Evolutionary conservation across 2,797 vertebrate species (phyloP).

Genomic region (Prionace glauca): DNA sequence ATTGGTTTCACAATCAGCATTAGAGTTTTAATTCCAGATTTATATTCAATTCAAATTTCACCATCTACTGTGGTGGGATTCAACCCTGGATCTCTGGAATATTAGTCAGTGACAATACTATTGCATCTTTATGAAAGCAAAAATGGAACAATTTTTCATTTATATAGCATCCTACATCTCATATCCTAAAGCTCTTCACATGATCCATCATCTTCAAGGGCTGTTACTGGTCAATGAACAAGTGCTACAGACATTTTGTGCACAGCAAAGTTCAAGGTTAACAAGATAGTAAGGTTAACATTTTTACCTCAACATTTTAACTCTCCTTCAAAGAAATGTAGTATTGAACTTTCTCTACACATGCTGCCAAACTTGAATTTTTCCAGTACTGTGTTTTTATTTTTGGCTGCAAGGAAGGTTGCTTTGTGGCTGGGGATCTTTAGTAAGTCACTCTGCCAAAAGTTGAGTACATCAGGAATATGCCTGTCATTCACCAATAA

Average conservation of each 20-base stretch:
- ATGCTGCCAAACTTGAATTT: no score
- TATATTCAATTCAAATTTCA: no score
- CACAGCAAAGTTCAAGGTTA: not conserved
- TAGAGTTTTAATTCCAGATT: no score
- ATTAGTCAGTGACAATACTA: no score
- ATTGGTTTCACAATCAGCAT: no score
- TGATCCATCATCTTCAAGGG: not conserved
- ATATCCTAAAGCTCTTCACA: not conserved
- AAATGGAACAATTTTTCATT: not conserved
- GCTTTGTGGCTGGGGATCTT: not conserved
- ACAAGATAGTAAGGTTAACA: no score
- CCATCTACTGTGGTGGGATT: no score
- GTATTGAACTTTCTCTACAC: no score
- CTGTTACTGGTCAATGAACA: not conserved
- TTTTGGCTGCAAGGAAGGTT: not conserved
- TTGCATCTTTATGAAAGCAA: not conserved
- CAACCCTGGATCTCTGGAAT: no score
- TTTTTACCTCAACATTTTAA: no score
- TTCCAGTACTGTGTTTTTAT: no score
- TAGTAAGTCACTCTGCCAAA: not conserved
- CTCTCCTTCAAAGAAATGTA: no score
- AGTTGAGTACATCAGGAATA: not conserved
- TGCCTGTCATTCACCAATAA: not conserved
- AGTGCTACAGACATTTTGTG: not conserved
- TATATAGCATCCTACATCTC: not conserved